Conservation (phyloP, 2,797 vertebrate species). For the Tinamus major region DNA sequence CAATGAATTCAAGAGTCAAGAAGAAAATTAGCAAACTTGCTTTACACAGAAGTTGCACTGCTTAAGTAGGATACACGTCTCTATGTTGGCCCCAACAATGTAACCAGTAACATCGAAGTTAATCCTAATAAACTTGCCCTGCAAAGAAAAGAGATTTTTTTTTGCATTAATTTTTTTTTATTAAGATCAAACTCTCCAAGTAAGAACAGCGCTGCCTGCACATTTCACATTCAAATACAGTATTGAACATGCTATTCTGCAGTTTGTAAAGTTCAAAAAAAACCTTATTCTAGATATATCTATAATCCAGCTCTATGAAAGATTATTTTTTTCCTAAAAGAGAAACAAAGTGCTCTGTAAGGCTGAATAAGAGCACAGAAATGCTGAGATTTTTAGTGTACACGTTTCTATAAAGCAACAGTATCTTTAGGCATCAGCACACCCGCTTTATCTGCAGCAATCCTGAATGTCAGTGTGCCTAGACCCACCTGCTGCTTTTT, state of each 20-base stretch:
- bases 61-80: constrained; percentile 87
- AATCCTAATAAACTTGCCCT: constrained; percentile 88
- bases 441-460: background rate
- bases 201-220: background rate
- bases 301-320: background rate
- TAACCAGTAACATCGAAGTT: constrained; percentile 91
- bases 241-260: accelerated
- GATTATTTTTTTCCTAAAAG: background rate
- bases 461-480: background rate
- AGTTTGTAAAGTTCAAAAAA: background rate
- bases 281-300: accelerated
- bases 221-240: background rate
- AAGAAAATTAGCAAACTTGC: background rate
- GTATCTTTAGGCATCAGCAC: background rate
- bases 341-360: background rate
- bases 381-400: accelerated
- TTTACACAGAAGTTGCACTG: background rate
- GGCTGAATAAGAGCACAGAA: background rate
- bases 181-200: background rate
- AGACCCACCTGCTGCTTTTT: background rate
- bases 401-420: accelerated
- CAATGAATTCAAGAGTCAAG: background rate
- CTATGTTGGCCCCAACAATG: constrained; percentile 95
- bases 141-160: constrained; percentile 35
- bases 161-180: background rate